Evolutionary conservation across 1,140 invertebrate species (phyloP).

Genomic region (Eriosoma lanigerum): DNA sequence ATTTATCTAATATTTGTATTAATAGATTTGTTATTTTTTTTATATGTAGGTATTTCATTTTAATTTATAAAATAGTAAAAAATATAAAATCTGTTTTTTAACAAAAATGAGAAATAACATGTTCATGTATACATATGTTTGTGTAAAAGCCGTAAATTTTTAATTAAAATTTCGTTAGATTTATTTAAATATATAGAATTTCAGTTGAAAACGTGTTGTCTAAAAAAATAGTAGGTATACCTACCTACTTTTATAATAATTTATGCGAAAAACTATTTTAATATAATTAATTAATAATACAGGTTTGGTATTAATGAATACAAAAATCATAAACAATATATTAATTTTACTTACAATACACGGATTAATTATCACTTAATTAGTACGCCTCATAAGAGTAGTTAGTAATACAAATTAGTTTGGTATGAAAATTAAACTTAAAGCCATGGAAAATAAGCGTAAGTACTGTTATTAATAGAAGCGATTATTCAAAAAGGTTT

Average conservation of each 20-base stretch:
- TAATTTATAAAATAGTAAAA: not conserved
- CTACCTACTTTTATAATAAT: not conserved
- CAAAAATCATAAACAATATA: not conserved
- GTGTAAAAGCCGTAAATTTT: not conserved
- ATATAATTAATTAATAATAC: not conserved
- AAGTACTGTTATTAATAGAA: too few relatives aligned
- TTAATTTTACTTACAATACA: not conserved
- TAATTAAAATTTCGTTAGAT: not conserved
- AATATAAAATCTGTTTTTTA: not conserved
- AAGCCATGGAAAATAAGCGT: too few relatives aligned
- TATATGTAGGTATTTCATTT: too few relatives aligned
- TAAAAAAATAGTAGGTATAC: not conserved
- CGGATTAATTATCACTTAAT: not conserved
- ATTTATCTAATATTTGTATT: not conserved
- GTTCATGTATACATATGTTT: not conserved
- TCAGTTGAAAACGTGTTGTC: not conserved
- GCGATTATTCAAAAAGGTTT: too few relatives aligned
- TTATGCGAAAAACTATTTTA: too few relatives aligned
- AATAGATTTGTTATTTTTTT: not conserved
- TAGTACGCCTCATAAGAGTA: not conserved
- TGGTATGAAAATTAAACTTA: too few relatives aligned
- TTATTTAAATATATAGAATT: not conserved
- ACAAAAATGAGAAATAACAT: not conserved
- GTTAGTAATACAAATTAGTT: too few relatives aligned
- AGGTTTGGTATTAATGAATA: not conserved